Conservation (phyloP, 1,140 invertebrate genomes). For the Drosophila watanabei region DNA sequence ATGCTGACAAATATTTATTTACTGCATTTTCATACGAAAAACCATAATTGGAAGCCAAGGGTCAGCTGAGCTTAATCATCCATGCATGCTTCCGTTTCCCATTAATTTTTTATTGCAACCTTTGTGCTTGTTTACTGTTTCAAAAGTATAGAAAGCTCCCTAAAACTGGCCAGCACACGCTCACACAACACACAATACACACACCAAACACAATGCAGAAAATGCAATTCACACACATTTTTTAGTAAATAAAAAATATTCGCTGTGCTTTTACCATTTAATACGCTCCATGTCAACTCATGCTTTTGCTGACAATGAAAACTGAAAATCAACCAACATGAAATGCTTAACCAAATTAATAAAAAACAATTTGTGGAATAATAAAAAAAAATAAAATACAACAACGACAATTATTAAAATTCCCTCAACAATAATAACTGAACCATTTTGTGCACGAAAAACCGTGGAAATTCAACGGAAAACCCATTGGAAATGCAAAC, state of each 20-base stretch:
- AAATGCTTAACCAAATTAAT: slow-evolving; percentile 48
- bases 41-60: neutral
- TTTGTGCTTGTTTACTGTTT: slow-evolving; percentile 23
- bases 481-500: slow-evolving; percentile 26
- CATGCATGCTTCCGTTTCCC: neutral
- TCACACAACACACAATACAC: neutral
- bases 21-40: no score
- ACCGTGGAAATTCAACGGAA: slow-evolving; percentile 27
- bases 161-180: slow-evolving; percentile 22
- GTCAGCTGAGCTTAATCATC: neutral
- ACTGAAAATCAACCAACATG: slow-evolving; percentile 35
- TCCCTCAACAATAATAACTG: slow-evolving; percentile 17
- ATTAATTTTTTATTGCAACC: neutral
- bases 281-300: no score
- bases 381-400: neutral
- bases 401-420: slow-evolving; percentile 10
- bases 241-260: slow-evolving; percentile 23
- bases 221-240: slow-evolving; percentile 18
- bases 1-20: slow-evolving; percentile 1
- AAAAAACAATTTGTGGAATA: slow-evolving; percentile 33
- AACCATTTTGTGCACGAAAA: slow-evolving; percentile 22
- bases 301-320: slow-evolving; percentile 42
- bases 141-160: slow-evolving; percentile 60
- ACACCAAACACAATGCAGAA: slow-evolving; percentile 5
- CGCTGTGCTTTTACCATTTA: slow-evolving; percentile 44